Conservation (phyloP, 2,797 vertebrate genomes). For the Taeniopygia guttata region DNA sequence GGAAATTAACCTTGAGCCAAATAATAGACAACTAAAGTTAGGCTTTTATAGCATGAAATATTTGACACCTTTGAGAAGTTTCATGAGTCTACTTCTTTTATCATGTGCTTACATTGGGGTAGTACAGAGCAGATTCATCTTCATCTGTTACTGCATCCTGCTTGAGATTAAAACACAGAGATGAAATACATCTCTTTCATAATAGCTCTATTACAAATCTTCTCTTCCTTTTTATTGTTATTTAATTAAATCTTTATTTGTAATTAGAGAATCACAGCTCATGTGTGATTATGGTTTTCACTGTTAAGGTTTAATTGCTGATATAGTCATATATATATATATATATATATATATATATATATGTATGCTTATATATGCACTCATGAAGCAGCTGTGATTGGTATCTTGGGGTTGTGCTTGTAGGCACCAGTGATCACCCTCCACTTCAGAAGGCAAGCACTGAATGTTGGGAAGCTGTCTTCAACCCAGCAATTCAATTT, state of each 20-base stretch:
- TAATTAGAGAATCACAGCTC: neutral
- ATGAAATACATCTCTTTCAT: neutral
- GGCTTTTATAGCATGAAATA: neutral
- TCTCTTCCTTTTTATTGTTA: neutral
- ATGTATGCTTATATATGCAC: too few species aligned
- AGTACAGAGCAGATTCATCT: neutral
- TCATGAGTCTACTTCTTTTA: neutral
- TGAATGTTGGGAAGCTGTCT: neutral
- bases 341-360: neutral
- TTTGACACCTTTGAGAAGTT: neutral
- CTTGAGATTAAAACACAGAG: neutral
- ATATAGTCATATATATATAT: neutral
- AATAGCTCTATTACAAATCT: neutral
- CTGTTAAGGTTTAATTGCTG: neutral
- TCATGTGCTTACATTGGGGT: neutral
- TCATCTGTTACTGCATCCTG: neutral
- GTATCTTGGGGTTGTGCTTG: neutral
- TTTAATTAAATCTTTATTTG: neutral
- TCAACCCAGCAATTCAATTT: neutral
- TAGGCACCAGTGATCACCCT: neutral
- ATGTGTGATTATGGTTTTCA: neutral
- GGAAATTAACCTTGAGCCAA: neutral
- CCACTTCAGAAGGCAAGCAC: neutral
- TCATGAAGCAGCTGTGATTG: neutral
- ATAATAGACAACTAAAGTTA: neutral